Evolutionary conservation across 2,113 vertebrate genomes (phyloP), one percentile per base, ranked within the genome.

Genomic region (Dipodomys stephensi): DNA sequence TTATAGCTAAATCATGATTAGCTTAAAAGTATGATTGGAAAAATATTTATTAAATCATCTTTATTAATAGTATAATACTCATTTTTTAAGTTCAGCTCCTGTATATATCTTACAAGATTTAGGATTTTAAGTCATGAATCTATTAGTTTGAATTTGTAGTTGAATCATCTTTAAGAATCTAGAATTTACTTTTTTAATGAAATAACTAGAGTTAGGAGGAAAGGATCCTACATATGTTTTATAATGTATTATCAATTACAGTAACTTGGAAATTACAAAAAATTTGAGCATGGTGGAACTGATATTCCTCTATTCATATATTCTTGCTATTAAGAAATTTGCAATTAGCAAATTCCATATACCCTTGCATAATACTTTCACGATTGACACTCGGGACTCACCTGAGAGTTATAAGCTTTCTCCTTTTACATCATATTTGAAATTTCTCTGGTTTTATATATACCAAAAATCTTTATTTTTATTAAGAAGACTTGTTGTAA

Each of bases 81-180:
- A 30, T 57, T 73, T 90, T 92, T 83, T 32, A 73, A 60, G 74
- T 7, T n/a, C 32, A 93, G 46, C 22, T 74, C 57, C 28, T 96
- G n/a, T 76, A 3, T 78, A 15, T 81, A 89, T 95, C 78, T 74
- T 92, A 30, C 0, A 68, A 80, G 25, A 92, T 87, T 89, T 57
- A 72, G 23, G 32, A 76, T 83, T 82, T 88, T 79, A 86, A 22
- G 6, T 74, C 15, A 27, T 64, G 30, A 72, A 74, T 83, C 71
- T 78, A 74, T 77, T 89, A 86, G 27, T 90, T 92, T 88, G 32
- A 81, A 87, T 72, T 93, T 78, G 82, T 86, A 82, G 32, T 46
- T 60, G 7, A 35, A 81, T 94, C 35, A 1, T 95, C 22, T 72
- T 78, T 87, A 92, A 11, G 10, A 73, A 53, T 87, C 23, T 88